Conservation (phyloP, 2,113 vertebrate genomes). For the Rhinoptilus africanus region DNA sequence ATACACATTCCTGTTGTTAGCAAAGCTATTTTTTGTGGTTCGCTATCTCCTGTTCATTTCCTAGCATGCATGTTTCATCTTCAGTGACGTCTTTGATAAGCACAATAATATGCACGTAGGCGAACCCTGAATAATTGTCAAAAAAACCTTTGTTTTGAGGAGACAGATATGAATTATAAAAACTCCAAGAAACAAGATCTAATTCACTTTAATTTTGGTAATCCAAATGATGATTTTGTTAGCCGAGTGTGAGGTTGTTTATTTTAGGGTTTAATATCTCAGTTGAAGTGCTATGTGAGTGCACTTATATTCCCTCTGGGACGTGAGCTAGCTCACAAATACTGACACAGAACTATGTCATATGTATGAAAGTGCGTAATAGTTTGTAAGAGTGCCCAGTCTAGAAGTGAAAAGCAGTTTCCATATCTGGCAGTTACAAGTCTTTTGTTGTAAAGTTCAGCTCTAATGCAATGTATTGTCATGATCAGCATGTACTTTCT, state of each 20-base stretch:
- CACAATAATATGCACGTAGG: accelerated
- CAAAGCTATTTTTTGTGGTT: neutral
- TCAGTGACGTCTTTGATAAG: neutral
- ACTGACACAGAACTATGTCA: neutral
- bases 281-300: neutral
- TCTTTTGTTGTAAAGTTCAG: neutral
- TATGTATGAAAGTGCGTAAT: neutral
- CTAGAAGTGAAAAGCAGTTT: neutral
- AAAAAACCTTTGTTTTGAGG: neutral
- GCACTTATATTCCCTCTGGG: neutral
- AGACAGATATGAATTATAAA: neutral
- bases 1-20: neutral
- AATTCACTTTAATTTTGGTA: neutral
- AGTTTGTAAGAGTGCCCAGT: neutral
- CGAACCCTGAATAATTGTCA: neutral
- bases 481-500: neutral
- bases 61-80: accelerated
- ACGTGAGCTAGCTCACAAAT: neutral
- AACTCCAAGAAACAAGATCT: neutral
- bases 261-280: neutral
- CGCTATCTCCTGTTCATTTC: neutral
- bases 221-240: neutral
- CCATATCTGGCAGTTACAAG: neutral
- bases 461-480: neutral
- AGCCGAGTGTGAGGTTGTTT: neutral